A percentile compares a stretch with the other conserved stretches of the same genome.
Conservation (phyloP, 2,888 invertebrate species). For the Meteorus cinctellus region DNA sequence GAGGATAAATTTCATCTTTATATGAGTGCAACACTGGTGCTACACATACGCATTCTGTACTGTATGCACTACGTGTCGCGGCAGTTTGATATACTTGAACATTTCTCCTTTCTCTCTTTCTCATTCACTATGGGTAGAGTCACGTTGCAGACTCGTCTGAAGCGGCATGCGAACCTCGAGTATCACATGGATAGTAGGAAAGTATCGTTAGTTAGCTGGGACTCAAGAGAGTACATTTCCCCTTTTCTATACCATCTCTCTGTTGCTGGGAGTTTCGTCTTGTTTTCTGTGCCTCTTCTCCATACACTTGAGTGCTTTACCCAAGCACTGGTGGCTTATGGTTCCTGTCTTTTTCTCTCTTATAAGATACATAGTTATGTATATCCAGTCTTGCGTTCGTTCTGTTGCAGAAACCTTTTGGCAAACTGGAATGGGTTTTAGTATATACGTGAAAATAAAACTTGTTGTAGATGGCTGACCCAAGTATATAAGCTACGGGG, state of each 20-base stretch:
- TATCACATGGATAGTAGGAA: constrained; percentile 58
- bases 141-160: constrained; percentile 58
- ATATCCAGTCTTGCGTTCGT: not conserved
- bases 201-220: constrained; percentile 68
- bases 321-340: constrained; percentile 20
- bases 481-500: not conserved
- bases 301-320: constrained; percentile 25
- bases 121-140: constrained; percentile 32
- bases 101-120: not conserved
- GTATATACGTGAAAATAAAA: not conserved
- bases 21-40: not conserved
- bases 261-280: constrained; percentile 31
- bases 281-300: constrained; percentile 42
- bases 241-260: constrained; percentile 38
- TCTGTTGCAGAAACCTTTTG: constrained; percentile 32
- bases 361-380: not conserved
- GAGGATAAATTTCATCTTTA: not conserved
- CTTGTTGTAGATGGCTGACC: constrained; percentile 7
- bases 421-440: constrained; percentile 3
- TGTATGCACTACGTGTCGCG: constrained; percentile 11
- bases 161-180: constrained; percentile 57
- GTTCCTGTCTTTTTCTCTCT: constrained; percentile 13
- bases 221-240: constrained; percentile 59
- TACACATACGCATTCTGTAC: not conserved
- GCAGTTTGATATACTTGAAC: constrained; percentile 25